Evolutionary conservation across 2,113 vertebrate species (phyloP).

Genomic region (Asarcornis scutulata): DNA sequence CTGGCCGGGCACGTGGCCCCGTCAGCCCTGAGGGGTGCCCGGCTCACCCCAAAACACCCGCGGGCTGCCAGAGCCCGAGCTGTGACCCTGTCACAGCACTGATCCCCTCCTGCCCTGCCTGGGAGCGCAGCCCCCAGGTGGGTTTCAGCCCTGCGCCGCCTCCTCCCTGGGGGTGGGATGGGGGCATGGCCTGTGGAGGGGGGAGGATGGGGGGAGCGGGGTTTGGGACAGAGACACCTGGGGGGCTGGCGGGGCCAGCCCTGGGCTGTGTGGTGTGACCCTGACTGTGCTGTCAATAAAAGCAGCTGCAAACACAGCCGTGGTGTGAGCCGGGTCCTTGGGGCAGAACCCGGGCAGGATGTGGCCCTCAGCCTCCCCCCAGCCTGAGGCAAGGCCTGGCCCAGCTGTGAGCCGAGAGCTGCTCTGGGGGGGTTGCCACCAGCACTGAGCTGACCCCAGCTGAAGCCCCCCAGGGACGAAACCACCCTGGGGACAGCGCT

Average conservation of each 20-base stretch:
- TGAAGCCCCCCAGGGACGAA: too few species aligned
- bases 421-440: fast-evolving
- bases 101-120: neutral
- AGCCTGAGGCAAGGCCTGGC: fast-evolving
- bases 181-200: neutral
- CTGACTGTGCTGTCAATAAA: neutral
- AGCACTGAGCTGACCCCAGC: neutral
- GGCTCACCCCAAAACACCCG: neutral
- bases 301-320: neutral
- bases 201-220: neutral
- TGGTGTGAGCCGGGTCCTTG: neutral
- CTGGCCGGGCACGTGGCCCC: neutral
- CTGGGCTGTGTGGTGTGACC: neutral
- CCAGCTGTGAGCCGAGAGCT: fast-evolving
- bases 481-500: neutral
- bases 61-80: too few species aligned
- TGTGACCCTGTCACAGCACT: too few species aligned
- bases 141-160: neutral
- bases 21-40: neutral
- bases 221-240: fast-evolving
- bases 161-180: neutral
- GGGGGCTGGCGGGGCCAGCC: neutral
- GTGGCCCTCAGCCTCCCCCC: too few species aligned
- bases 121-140: neutral
- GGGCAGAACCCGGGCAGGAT: neutral